Evolutionary conservation across 2,113 vertebrate genomes (phyloP), one percentile per base, ranked within the genome.

Genomic region (Grammomys surdaster): DNA sequence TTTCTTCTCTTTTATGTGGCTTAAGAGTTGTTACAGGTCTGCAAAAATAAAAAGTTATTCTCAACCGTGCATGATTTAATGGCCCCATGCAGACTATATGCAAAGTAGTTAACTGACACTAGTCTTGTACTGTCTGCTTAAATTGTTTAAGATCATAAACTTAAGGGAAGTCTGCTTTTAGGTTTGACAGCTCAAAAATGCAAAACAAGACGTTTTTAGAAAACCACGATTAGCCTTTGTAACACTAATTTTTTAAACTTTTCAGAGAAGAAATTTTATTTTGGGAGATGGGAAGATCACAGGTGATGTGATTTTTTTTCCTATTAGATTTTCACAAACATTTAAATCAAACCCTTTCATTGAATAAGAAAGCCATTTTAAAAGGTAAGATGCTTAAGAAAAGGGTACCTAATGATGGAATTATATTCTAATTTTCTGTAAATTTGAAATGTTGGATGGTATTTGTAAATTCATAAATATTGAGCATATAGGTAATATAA

Each of bases 251-350:
- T 85, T 88, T 89, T 17, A 95, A 95, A 89, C 77, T 97, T 97
- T 94, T 22, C 48, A 90, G 78, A 95, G 80, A 93, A 92, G 40
- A 91, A 69, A 78, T 93, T 96, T 94, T 95, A 89, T 94, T 97
- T 96, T 22, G 58, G 73, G 63, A 86, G 54, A 51, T 96, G 22
- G 65, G 82, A 95, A 90, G 31, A 85, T 82, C 67, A 89, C 91
- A 90, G 60, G 63, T 92, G 81, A 90, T 88, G 8, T 31, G 67
- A 73, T 90, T 90, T 73, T 89, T 93, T 65, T 89, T 88, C 40
- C 22, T 90, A 7, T 40, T 93, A 90, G 46, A 63, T 80, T 97
- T 95, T 91, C 89, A 91, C 31, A 89, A 22, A 87, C 33, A 85
- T 92, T 92, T 95, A 90, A 80, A 63, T 60, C 60, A 40, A 91